Conservation (phyloP, 2,888 invertebrate genomes). For the Ellobium chinense region DNA sequence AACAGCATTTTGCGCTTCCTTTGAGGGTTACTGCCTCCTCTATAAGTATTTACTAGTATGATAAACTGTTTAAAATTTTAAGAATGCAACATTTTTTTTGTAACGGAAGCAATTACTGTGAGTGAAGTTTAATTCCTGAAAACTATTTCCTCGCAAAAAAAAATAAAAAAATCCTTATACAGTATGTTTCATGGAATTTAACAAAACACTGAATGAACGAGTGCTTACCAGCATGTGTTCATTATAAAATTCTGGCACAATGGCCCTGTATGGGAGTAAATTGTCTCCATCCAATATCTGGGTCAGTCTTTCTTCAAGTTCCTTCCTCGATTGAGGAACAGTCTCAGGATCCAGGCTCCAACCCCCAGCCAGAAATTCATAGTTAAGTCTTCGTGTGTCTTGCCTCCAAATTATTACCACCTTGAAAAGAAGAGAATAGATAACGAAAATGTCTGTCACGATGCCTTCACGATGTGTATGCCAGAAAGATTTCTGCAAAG, state of each 20-base stretch:
- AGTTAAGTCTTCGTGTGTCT: constrained; percentile 91
- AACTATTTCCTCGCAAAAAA: no score
- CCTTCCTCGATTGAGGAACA: constrained; percentile 51
- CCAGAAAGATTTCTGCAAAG: no score
- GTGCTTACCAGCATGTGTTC: constrained; percentile 72
- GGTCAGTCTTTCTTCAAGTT: constrained; percentile 62
- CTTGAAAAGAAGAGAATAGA: constrained; percentile 75
- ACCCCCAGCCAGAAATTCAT: constrained; percentile 91
- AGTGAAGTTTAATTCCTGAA: no score
- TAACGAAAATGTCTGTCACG: no score
- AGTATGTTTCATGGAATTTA: no score
- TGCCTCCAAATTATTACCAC: constrained; percentile 94
- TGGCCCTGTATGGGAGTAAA: constrained; percentile 61
- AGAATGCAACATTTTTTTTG: background rate
- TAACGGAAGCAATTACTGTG: background rate
- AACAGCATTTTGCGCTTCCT: no score
- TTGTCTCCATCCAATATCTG: constrained; percentile 62
- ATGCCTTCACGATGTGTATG: no score
- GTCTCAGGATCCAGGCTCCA: constrained; percentile 79
- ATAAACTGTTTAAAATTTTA: no score
- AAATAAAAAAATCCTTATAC: no score
- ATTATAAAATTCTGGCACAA: constrained; percentile 69
- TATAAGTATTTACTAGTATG: no score
- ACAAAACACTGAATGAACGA: no score
- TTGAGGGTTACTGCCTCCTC: no score